Conservation (phyloP, 2,797 vertebrate species). For the Avahi laniger region DNA sequence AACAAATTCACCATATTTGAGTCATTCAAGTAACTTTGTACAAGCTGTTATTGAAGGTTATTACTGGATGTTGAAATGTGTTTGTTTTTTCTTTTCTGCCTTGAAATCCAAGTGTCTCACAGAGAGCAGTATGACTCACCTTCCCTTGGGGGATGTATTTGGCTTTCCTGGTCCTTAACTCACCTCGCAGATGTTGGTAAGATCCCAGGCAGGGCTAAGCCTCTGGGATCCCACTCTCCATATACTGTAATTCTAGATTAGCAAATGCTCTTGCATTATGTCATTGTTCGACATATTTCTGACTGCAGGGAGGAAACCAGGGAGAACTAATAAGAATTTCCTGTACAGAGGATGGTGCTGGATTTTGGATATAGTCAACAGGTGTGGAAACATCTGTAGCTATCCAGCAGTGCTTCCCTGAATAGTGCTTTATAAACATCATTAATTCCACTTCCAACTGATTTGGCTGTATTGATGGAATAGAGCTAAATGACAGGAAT, state of each 20-base stretch:
- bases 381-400: constrained; percentile 42
- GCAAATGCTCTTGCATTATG: background rate
- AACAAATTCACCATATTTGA: background rate
- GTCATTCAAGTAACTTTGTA: background rate
- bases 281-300: background rate
- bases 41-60: background rate
- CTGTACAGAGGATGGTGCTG: background rate
- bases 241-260: background rate
- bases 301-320: constrained; percentile 33
- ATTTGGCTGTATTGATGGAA: background rate
- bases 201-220: background rate
- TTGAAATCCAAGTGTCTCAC: background rate
- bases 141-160: background rate
- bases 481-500: background rate
- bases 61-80: background rate
- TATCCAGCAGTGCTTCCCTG: background rate
- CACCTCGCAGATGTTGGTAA: background rate
- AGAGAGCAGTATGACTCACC: background rate
- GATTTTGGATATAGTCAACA: constrained; percentile 5
- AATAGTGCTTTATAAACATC: background rate
- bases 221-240: background rate
- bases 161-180: background rate
- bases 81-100: background rate
- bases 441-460: background rate
- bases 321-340: constrained; percentile 40